Evolutionary conservation across 1,140 invertebrate genomes (phyloP).

Genomic region (Mamestra configurata): DNA sequence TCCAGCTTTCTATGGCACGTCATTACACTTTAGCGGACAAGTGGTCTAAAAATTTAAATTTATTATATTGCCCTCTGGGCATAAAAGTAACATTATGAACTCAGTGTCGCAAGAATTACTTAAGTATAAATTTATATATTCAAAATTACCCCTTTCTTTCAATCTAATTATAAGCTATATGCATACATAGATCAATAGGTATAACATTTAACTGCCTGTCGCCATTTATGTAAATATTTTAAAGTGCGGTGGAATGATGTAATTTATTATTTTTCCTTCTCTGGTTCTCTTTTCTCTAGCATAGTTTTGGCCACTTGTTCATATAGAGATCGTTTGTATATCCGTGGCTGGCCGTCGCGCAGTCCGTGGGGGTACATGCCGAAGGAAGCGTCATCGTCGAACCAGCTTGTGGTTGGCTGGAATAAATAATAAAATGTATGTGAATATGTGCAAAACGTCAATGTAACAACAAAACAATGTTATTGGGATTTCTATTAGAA

Average conservation of each 20-base stretch:
- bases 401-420: slow-evolving; percentile 79
- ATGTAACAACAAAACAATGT: no score
- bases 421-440: slow-evolving; percentile 42
- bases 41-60: neutral
- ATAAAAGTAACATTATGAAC: slow-evolving; percentile 1
- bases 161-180: slow-evolving; percentile 39
- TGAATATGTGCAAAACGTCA: neutral
- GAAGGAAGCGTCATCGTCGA: slow-evolving; percentile 74
- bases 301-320: slow-evolving; percentile 72
- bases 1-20: slow-evolving; percentile 13
- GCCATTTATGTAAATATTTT: neutral
- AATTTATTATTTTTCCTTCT: slow-evolving; percentile 63
- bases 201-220: slow-evolving; percentile 21
- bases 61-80: neutral
- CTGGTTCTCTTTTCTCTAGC: slow-evolving; percentile 64
- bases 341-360: slow-evolving; percentile 74
- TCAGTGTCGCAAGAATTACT: neutral
- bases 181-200: slow-evolving; percentile 26
- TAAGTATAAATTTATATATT: neutral
- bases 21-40: neutral
- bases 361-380: slow-evolving; percentile 71
- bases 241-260: slow-evolving; percentile 1
- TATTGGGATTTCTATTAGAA: no score
- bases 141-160: slow-evolving; percentile 15
- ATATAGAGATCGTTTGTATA: slow-evolving; percentile 80